Evolutionary conservation across 2,797 vertebrate species (phyloP).

Genomic region (Leptodactylus fallax): DNA sequence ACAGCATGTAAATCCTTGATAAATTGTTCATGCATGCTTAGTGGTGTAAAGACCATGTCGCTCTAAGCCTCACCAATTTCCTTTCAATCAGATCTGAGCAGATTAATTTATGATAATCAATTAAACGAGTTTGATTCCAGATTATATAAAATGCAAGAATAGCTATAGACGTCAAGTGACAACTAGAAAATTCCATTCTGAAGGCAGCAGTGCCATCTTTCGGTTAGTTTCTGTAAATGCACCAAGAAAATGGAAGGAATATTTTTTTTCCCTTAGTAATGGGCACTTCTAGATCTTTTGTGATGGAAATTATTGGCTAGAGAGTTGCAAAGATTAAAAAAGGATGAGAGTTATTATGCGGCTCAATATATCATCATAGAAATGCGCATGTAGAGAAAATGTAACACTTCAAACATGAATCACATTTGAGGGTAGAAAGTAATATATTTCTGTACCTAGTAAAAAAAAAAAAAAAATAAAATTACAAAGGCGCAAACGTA

Average conservation of each 20-base stretch:
- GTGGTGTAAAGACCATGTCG: constrained; percentile 56
- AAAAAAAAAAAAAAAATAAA: constrained; percentile 29
- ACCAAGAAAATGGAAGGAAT: not conserved
- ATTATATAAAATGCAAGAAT: constrained; percentile 62
- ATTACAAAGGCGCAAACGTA: constrained; percentile 20
- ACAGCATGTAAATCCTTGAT: constrained; percentile 54
- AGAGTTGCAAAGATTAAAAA: constrained; percentile 56
- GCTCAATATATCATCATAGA: constrained; percentile 47
- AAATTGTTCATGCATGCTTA: constrained; percentile 61
- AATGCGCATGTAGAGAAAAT: constrained; percentile 49
- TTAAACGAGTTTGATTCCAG: constrained; percentile 55
- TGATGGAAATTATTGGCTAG: constrained; percentile 53
- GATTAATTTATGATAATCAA: constrained; percentile 65
- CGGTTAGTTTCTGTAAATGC: not conserved
- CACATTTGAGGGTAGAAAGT: constrained; percentile 43
- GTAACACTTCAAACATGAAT: constrained; percentile 43
- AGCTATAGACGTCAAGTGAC: constrained; percentile 46
- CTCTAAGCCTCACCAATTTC: constrained; percentile 57
- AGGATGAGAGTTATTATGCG: constrained; percentile 47
- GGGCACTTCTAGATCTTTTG: constrained; percentile 50
- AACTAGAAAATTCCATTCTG: constrained; percentile 40
- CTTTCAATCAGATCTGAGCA: constrained; percentile 61
- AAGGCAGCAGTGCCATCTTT: constrained; percentile 58
- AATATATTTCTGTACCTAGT: constrained; percentile 28
- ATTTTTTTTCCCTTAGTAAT: constrained; percentile 33